Evolutionary conservation across 2,888 invertebrate genomes (phyloP), one percentile per base, ranked within the genome.

Genomic region (Andrena minutula): DNA sequence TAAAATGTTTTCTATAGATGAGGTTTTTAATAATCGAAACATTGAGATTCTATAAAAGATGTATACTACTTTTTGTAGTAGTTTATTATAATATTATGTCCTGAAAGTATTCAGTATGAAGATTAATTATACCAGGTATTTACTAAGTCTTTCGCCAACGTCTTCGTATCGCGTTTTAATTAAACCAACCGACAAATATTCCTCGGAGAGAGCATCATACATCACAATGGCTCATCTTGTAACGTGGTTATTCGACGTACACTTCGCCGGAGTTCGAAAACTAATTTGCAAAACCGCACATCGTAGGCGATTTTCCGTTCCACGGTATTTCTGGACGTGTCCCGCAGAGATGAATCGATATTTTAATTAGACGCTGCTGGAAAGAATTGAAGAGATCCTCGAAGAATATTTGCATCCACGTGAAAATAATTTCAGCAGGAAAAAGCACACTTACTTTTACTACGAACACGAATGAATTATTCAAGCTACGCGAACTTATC

Each of bases 151-250:
- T 47, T 47, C 10, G 30, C 7, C 12, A 28, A 20, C 12, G 28
- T 64, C 16, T 23, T 65, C 20, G 53, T 8, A 10, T 2, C 12
- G 23, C 4, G 32, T 23, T 30, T 60, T 49, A 58, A 60, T 60
- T 69, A 58, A 32, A 32, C 10, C 23, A 47, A 75, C 49, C 58
- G 47, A 20, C 30, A 28, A 8, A 32, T 75, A 68, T 41, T 6
- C 12, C 23, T 23, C 5, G 12, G 23, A 58, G 47, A 2, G 49
- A 49, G 32, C 49, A 12, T 26, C 12, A 28, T 69, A 51, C 26
- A 49, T 69, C 74, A 75, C 49, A n/a, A 12, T 28, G 35, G 28
- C 16, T n/a, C 35, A 69, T 61, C 69, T 35, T 35, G 26, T 73
- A 65, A 65, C 56, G 65, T 65, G 56, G 41, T 65, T 26, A 35